Evolutionary conservation across 2,888 invertebrate genomes (phyloP), one percentile per base, ranked within the genome.

Genomic region (Endomychus coccineus): DNA sequence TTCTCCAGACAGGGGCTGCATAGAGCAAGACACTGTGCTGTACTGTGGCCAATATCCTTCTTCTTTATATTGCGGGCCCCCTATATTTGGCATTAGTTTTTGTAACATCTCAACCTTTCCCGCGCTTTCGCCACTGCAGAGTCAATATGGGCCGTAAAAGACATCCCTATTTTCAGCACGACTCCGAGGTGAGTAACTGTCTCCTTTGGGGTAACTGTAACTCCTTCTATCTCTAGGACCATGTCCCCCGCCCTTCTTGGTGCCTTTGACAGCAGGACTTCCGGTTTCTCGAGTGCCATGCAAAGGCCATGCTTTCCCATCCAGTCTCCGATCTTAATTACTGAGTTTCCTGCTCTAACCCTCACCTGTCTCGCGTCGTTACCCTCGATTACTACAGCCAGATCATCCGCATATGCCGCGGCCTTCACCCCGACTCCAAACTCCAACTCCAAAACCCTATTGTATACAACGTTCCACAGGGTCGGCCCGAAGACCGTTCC

Each of bases 341-440:
- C 7, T 9, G 31, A 11, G 16, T 15, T 9, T 11, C 16, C 31
- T 9, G 17, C 16, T 13, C 9, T 35, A 14, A 14, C 29, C 14
- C 9, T 12, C 15, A 35, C 6, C 9, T 7, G n/a, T 17, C n/a
- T 10, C 21, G 6, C 14, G 29, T 35, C 31, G 10, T 28, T 28
- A 5, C 14, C 27, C 10, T 16, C 9, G 10, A 31, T 29, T 4
- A 35, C 14, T 5, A 35, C 17, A n/a, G 35, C 35, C 30, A 35
- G 10, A 16, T 35, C 35, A 16, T 35, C 35, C 16, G 35, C 35
- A 31, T 11, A 35, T 13, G n/a, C 34, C 7, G 24, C 24, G 5
- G 24, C 23, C 12, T 33, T 10, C n/a, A 16, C 30, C 5, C 17
- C 35, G 7, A 16, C 17, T 5, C 16, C 10, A 4, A 35, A n/a